Evolutionary conservation across 2,888 invertebrate species (phyloP), one percentile per base, ranked within the genome.

Genomic region (Drosophila sordidapex): DNA sequence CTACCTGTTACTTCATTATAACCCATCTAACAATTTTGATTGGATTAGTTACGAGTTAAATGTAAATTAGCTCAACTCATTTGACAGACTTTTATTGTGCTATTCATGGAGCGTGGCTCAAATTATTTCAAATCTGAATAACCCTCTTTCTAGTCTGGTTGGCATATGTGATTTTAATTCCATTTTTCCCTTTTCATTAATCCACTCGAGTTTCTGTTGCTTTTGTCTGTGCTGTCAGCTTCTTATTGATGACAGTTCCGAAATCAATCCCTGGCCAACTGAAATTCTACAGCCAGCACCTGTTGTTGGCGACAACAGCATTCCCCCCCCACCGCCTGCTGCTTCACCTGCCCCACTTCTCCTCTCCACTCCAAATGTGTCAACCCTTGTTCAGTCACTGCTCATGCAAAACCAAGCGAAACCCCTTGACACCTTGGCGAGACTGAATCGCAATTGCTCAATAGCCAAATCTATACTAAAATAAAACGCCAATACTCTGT

Each of bases 231-330:
- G 54, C 83, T 87, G 83, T 84, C 87, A 74, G 60, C 60, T 54
- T 38, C 85, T 84, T 87, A 84, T 84, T 84, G 85, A 84, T 87
- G 85, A 84, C 82, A 75, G 76, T 72, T 78, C 56, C 52, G 48
- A 59, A 65, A 71, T 60, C 70, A 80, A 67, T 65, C 64, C 65
- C 62, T 43, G 33, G 11, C 57, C 70, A 46, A 49, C 21, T 40
- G 58, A 70, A 66, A 8, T 6, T 60, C 54, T 62, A 62, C 53
- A 64, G 57, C 52, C 53, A 38, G 67, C 87, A 79, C 85, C 75
- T 83, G 77, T 77, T 81, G 72, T 51, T 51, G 35, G 8, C 11
- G 40, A 33, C 49, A 60, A 15, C 13, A 21, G 21, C 8, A 21
- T 27, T 4, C 31, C 21, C 11, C 1, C 15, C 25, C 60, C 51